Percentiles rank a stretch among this genome's conserved stretches.
These are phyloP conservation scores for Nomada ruficornis DNA, from an alignment of 2,888 invertebrate genomes.

Conservation along the genomic window DNA sequence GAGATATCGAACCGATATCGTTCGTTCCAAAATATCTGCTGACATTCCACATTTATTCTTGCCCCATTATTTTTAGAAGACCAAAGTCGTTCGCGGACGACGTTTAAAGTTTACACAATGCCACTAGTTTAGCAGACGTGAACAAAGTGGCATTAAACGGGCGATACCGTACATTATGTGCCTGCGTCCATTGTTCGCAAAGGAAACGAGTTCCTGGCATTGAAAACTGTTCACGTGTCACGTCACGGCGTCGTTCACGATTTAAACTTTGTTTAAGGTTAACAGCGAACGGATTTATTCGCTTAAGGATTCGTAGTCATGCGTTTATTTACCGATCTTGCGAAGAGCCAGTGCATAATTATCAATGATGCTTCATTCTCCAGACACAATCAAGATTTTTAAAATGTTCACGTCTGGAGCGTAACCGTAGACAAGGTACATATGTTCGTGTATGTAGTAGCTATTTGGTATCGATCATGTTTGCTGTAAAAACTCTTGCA, in stretches of 20 bases:
- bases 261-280: conserved; percentile 31
- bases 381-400: not conserved
- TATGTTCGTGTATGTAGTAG: not conserved
- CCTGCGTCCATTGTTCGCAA: conserved; percentile 63
- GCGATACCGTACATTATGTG: conserved; percentile 50
- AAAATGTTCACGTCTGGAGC: not conserved
- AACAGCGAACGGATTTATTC: not conserved
- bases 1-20: too few relatives aligned
- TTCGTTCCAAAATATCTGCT: too few relatives aligned
- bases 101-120: not conserved
- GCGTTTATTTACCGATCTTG: not conserved
- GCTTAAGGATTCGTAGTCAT: not conserved
- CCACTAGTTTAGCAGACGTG: conserved; percentile 11
- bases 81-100: not conserved
- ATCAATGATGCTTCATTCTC: not conserved
- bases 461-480: conserved; percentile 5
- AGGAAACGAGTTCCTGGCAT: conserved; percentile 62
- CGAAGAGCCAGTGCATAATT: not conserved
- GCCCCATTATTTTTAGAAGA: not conserved
- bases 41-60: not conserved
- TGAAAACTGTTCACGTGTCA: conserved; percentile 62
- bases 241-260: conserved; percentile 20
- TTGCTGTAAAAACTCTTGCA: conserved; percentile 25
- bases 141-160: conserved; percentile 43
- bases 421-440: not conserved